Evolutionary conservation across 2,113 vertebrate species (phyloP), one percentile per base, ranked within the genome.

Genomic region (Seriola rivoliana): DNA sequence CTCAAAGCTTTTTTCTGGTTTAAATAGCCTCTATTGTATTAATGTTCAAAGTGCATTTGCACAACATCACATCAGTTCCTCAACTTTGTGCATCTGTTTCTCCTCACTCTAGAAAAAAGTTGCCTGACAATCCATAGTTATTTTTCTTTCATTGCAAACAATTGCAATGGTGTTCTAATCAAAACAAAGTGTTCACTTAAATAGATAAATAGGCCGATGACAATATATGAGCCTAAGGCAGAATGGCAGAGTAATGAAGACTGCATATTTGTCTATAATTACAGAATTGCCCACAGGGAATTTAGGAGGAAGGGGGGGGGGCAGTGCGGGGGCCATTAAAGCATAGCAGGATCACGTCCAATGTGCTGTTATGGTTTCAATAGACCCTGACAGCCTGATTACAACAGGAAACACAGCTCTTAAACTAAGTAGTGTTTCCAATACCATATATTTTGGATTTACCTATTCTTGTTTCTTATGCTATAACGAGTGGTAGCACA

Each of bases 221-320:
- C 79, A 90, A 84, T 79, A 83, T 78, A 75, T 74, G 67, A 89
- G 87, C 90, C 83, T 62, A 58, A 78, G 89, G 87, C 89, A 79
- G 77, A 77, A 72, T 66, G 46, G 85, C 86, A 90, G 58, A 78
- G 78, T 92, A 91, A 92, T 88, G 85, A 94, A 92, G 77, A 80
- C 74, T 80, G 90, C 71, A 88, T 89, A 94, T 92, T 92, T 94
- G 90, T 90, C 88, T 80, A 75, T 90, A 93, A 94, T 95, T 93
- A 92, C 74, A 46, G 76, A 85, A 85, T 69, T 81, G 87, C 89
- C 93, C 74, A 81, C 71, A 82, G 90, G 89, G 85, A 87, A 80
- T 90, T 80, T 38, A 58, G 60, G 57, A 81, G 89, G 84, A 66
- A 72, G 71, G 76, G 67, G 78, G 84, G 67, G 78, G 78, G 84